Percentiles rank a stretch among this genome's conserved stretches.
phyloP scores from a whole-genome alignment of 1,140 invertebrate species.

The Paralvinella palmiformis region DNA sequence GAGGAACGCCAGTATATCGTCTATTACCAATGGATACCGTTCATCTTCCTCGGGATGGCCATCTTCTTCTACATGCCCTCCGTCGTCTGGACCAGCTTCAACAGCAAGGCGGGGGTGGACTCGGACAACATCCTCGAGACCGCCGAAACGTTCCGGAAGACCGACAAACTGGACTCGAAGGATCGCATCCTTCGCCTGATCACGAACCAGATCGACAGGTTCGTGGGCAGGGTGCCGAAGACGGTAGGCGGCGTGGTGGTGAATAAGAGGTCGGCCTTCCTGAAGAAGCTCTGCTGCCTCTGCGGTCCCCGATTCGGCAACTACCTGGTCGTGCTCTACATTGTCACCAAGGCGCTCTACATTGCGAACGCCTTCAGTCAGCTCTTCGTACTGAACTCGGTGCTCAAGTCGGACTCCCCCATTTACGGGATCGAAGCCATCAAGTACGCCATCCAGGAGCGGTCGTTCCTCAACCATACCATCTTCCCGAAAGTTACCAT shows the following conservation, averaged over 20 bases:
- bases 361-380: conserved; percentile 22
- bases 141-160: conserved; percentile 11
- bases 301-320: conserved; percentile 52
- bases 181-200: conserved; percentile 14
- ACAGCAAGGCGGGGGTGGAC: conserved; percentile 16
- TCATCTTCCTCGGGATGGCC: conserved; percentile 3
- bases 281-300: conserved; percentile 55
- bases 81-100: conserved; percentile 11
- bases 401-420: conserved; percentile 20
- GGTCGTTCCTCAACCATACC: not conserved
- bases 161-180: conserved; percentile 11
- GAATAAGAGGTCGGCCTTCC: not conserved
- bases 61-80: conserved; percentile 17
- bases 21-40: conserved; percentile 12
- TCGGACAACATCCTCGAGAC: conserved; percentile 19
- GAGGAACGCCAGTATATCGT: not conserved
- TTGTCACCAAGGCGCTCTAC: conserved; percentile 18
- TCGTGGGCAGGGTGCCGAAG: not conserved
- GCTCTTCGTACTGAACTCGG: conserved; percentile 22
- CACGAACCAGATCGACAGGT: conserved; percentile 21
- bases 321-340: conserved; percentile 51
- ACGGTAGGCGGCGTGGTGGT: not conserved
- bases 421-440: conserved; percentile 1
- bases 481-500: conserved; percentile 28
- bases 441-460: not conserved